Base-by-base conservation (phyloP, 2,888 invertebrate genomes). In the Orthosia cruda region DNA sequence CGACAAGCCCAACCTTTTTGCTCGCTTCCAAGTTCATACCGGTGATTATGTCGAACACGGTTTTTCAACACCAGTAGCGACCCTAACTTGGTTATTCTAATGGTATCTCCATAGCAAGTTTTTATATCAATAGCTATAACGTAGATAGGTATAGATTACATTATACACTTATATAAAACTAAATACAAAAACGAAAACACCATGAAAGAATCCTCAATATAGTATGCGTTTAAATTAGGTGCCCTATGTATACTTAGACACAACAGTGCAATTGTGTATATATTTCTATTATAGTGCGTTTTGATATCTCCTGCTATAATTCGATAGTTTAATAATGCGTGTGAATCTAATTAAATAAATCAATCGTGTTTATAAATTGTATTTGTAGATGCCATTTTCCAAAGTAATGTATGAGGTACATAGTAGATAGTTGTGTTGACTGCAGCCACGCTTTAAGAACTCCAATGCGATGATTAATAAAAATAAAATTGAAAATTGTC, bases 211-310 rank as follows among this genome's bases (percentile, higher is more conserved):
- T 69, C 73, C 72, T 80, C 79, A 76, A 61, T 54, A 63, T 63
- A n/a, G n/a, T n/a, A 65, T 84, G 85, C 82, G 81, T 88, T 85
- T 87, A 87, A 89, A 87, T 91, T 92, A 92, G 92, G 93, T 93
- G 93, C 92, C 92, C 91, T 91, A 91, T 90, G 90, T 92, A 92
- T 93, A 92, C 91, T 90, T 87, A 87, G 85, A 89, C 89, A 90
- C 87, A 89, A 87, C 87, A 87, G 93, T 95, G 93, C 93, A 94
- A 94, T 94, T 86, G 92, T 93, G 92, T 93, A 93, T 88, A 92
- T 92, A 92, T 80, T 88, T 88, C 65, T 86, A 85, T 55, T 68
- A 64, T 68, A 84, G 78, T 79, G 80, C 65, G 70, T 87, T 83
- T 76, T 84, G 85, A 84, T 81, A 76, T 83, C 57, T 82, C 70